These are phyloP conservation scores for Dipodomys stephensi DNA, from an alignment of 2,113 vertebrate species.

Conservation along the genomic window DNA sequence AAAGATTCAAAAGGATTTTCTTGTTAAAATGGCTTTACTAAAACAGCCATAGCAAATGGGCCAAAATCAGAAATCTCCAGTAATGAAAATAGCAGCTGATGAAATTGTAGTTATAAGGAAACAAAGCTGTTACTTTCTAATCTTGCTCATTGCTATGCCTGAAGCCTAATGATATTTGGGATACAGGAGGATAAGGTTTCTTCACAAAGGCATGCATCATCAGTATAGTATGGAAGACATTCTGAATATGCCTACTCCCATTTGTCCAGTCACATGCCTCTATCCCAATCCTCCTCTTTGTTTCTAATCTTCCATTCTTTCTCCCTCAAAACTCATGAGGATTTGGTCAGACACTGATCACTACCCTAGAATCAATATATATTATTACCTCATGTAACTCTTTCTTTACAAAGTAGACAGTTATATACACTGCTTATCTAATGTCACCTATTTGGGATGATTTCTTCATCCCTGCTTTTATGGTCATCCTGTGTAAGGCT, in stretches of 20 bases:
- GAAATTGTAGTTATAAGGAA: slow-evolving; percentile 55
- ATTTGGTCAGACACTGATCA: background rate
- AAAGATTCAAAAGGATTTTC: slow-evolving; percentile 71
- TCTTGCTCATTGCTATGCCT: slow-evolving; percentile 76
- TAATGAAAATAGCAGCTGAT: background rate
- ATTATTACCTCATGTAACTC: background rate
- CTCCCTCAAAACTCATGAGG: background rate
- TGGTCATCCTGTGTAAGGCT: background rate
- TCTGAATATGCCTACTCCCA: slow-evolving; percentile 54
- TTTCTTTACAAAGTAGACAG: background rate
- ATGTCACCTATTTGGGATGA: background rate
- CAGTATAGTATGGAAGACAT: slow-evolving; percentile 82
- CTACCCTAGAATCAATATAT: background rate
- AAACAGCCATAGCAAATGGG: slow-evolving; percentile 82
- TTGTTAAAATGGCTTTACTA: slow-evolving; percentile 89
- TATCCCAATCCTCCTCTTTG: background rate
- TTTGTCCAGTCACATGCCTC: background rate
- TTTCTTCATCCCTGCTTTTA: background rate
- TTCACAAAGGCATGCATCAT: slow-evolving; percentile 80
- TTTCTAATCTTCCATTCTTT: background rate
- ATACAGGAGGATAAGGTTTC: slow-evolving; percentile 80
- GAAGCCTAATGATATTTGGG: slow-evolving; percentile 82
- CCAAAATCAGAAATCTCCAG: slow-evolving; percentile 56
- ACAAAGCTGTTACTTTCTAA: slow-evolving; percentile 59
- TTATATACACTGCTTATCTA: background rate